Evolutionary conservation across 2,113 vertebrate genomes (phyloP).

Genomic region (Chloropsis cyanopogon): DNA sequence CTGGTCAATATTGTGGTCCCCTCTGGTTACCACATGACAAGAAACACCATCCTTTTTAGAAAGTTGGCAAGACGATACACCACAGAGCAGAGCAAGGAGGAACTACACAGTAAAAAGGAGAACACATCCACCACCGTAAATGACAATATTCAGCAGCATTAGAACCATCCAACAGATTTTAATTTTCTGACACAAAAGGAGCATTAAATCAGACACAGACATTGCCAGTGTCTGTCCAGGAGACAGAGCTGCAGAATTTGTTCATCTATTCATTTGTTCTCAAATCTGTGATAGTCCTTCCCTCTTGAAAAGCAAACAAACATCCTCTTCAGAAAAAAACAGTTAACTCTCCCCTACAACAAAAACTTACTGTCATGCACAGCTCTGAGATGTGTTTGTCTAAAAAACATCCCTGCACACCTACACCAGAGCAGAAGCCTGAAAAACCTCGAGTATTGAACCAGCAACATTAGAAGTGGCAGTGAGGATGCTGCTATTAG

Average conservation of each 20-base stretch:
- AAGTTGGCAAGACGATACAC: neutral
- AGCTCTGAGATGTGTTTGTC: neutral
- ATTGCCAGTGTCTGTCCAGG: neutral
- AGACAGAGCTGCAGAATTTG: neutral
- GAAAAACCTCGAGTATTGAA: neutral
- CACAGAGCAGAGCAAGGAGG: neutral
- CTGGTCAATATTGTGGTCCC: neutral
- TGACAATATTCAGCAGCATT: neutral
- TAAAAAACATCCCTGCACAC: neutral
- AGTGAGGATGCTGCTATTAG: neutral
- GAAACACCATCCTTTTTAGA: neutral
- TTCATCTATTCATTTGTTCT: neutral
- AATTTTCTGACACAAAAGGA: neutral
- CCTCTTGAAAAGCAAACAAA: neutral
- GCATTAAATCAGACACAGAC: neutral
- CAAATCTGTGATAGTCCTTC: neutral
- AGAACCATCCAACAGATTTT: neutral
- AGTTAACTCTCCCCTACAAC: neutral
- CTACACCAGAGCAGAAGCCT: neutral
- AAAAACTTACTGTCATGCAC: neutral
- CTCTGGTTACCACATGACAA: neutral
- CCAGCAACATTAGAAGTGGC: neutral
- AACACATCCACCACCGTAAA: neutral
- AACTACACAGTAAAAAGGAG: neutral
- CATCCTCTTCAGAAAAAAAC: neutral